Evolutionary conservation across 2,888 invertebrate genomes (phyloP).

Genomic region (Agapetus fuscipes): DNA sequence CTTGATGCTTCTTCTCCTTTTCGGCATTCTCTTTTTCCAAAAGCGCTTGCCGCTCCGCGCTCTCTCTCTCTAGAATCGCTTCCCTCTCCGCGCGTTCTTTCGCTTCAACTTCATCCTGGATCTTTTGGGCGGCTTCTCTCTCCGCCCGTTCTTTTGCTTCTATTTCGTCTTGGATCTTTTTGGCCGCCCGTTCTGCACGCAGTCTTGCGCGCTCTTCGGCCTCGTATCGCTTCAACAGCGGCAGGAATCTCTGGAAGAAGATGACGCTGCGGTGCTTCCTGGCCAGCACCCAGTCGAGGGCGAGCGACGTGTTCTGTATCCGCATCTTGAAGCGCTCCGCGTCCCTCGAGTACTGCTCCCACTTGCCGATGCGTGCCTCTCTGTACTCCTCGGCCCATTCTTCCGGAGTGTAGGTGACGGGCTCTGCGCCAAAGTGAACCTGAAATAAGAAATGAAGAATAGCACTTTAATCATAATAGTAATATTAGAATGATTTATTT

Average conservation of each 20-base stretch:
- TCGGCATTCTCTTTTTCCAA: too few species aligned
- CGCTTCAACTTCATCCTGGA: slow-evolving; percentile 5
- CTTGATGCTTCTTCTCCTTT: too few species aligned
- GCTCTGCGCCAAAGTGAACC: slow-evolving; percentile 49
- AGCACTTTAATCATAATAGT: too few species aligned
- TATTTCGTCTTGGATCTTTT: slow-evolving; percentile 18
- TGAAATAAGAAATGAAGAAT: slow-evolving; percentile 26
- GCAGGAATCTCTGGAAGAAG: slow-evolving; percentile 43
- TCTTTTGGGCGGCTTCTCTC: slow-evolving; percentile 8
- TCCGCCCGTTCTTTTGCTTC: slow-evolving; percentile 11
- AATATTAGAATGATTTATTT: too few species aligned
- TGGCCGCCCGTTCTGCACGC: slow-evolving; percentile 30
- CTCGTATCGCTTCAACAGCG: slow-evolving; percentile 26
- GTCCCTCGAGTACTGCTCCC: slow-evolving; percentile 50
- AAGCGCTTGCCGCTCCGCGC: too few species aligned
- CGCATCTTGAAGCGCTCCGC: slow-evolving; percentile 41
- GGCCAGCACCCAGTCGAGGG: slow-evolving; percentile 42
- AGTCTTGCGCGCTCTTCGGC: slow-evolving; percentile 32
- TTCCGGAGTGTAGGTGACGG: slow-evolving; percentile 47
- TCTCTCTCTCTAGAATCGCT: too few species aligned
- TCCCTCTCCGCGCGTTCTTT: slow-evolving; percentile 2
- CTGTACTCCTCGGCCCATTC: slow-evolving; percentile 53
- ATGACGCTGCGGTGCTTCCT: slow-evolving; percentile 40
- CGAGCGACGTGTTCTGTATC: slow-evolving; percentile 40
- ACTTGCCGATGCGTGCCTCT: slow-evolving; percentile 48